These are phyloP conservation scores for Gastracanthus pulcherrimus DNA, from an alignment of 2,888 invertebrate species.

Conservation along the genomic window DNA sequence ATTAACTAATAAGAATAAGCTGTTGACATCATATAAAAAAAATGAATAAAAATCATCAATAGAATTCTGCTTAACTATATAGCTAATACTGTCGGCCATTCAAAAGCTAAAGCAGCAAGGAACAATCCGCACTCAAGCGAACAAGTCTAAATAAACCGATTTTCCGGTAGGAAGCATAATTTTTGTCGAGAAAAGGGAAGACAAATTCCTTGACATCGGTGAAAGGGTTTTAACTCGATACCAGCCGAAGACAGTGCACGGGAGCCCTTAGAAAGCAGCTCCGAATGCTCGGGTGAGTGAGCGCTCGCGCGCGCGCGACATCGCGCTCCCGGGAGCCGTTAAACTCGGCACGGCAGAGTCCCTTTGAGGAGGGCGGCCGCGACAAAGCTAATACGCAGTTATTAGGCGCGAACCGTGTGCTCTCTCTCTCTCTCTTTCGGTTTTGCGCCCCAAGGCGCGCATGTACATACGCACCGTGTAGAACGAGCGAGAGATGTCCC, in stretches of 20 bases:
- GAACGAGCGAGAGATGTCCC: conserved; percentile 63
- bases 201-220: not conserved
- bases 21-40: no score
- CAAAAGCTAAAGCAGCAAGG: not conserved
- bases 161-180: not conserved
- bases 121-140: no score
- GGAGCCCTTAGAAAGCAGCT: not conserved
- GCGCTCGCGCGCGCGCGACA: no score
- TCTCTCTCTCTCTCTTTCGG: conserved; percentile 65
- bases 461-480: no score
- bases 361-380: conserved; percentile 53
- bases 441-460: conserved; percentile 69
- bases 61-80: not conserved
- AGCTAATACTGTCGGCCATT: no score
- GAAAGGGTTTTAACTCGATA: not conserved
- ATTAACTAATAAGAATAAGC: no score
- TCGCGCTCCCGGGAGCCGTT: conserved; percentile 11
- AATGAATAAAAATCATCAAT: no score
- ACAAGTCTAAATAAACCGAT: conserved; percentile 12
- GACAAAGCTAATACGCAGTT: conserved; percentile 74
- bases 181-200: not conserved
- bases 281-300: not conserved
- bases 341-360: not conserved
- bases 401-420: conserved; percentile 66
- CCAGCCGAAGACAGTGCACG: not conserved